Evolutionary conservation across 92 coral and sea anemone genomes (phyloP).

Genomic region (Pocillopora grandis): DNA sequence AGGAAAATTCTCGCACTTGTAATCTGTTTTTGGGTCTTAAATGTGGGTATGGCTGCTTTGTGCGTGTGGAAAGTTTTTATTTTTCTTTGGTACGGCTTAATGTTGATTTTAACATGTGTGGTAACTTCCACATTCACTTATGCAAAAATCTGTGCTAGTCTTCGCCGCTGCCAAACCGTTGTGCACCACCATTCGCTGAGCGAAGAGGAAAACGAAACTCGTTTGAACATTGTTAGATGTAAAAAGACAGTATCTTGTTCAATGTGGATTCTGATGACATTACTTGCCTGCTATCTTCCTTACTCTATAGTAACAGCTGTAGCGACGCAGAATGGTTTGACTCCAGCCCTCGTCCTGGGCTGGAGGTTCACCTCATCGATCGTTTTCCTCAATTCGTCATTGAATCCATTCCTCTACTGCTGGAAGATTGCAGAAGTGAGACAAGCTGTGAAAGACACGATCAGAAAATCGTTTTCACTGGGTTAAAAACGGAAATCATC

Average conservation of each 20-base stretch:
- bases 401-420: conserved; percentile 4
- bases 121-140: background rate
- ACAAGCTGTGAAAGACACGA: conserved; percentile 1
- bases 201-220: background rate
- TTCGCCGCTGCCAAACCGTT: background rate
- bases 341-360: background rate
- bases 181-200: background rate
- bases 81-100: conserved; percentile 12
- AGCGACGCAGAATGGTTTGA: background rate
- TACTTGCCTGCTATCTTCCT: conserved; percentile 1
- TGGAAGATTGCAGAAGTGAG: conserved; percentile 1
- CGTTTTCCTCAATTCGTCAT: conserved; percentile 1
- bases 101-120: background rate
- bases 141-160: background rate
- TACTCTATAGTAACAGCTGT: background rate
- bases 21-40: conserved; percentile 9
- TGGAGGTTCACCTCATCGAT: conserved; percentile 1
- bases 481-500: background rate
- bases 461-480: background rate
- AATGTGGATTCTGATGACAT: background rate
- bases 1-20: background rate
- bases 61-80: background rate
- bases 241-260: conserved; percentile 2
- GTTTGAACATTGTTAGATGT: background rate
- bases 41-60: background rate